Percentiles rank a stretch among this genome's conserved stretches.
Evolutionary conservation across 2,797 vertebrate species (phyloP).

Genomic region (Lemur catta): DNA sequence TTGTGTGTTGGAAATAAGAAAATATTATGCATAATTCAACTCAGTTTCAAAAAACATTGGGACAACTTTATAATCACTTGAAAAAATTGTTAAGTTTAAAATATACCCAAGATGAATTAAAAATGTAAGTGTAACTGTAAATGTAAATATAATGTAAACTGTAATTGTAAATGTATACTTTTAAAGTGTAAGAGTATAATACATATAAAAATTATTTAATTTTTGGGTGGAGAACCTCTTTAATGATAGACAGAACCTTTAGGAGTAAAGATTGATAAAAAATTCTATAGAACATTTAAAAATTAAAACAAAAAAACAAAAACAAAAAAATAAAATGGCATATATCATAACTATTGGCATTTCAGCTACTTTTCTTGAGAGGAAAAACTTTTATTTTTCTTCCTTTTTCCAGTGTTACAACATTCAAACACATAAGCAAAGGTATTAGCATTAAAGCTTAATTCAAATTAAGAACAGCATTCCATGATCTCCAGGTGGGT

Average conservation of each 20-base stretch:
- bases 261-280: not conserved
- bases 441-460: not conserved
- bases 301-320: conserved; percentile 6
- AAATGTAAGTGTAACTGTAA: not conserved
- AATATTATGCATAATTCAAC: conserved; percentile 35
- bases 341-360: not conserved
- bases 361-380: not conserved
- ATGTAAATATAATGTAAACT: too few species aligned
- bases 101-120: not conserved
- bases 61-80: conserved; percentile 20
- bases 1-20: not conserved
- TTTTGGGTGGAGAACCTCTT: too few species aligned
- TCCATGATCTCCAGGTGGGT: not conserved
- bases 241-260: not conserved
- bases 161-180: too few species aligned
- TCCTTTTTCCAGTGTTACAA: not conserved
- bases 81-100: conserved; percentile 10
- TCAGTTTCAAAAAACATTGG: not conserved
- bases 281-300: not conserved
- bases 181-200: too few species aligned
- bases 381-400: not conserved
- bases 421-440: not conserved
- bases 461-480: not conserved
- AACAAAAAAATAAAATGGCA: too few species aligned
- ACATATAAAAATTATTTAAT: too few species aligned